Percentiles rank a stretch among this genome's conserved stretches.
phyloP scores from a whole-genome alignment of 2,113 vertebrate species.

The Oenanthe melanoleuca region DNA sequence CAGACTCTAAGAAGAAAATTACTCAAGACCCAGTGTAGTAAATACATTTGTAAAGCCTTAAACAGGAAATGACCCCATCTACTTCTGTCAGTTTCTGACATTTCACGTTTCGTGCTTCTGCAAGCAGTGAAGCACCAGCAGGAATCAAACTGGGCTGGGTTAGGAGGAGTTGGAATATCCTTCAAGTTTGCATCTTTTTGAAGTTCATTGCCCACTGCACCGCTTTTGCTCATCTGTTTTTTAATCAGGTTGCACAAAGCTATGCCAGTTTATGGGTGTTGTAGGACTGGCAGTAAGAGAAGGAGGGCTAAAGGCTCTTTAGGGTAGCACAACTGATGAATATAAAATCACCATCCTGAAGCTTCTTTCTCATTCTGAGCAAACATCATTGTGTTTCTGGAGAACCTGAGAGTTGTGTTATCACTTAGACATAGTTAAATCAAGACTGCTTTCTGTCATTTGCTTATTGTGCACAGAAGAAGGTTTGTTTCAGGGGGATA shows the following conservation, averaged over 20 bases:
- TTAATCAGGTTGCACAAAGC: neutral
- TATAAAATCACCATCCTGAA: neutral
- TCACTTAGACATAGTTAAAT: neutral
- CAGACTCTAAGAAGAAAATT: conserved; percentile 10
- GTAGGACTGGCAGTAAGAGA: neutral
- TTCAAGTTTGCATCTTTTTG: neutral
- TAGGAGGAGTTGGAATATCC: neutral
- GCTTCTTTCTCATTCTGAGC: neutral
- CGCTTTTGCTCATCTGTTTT: neutral
- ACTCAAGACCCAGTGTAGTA: neutral
- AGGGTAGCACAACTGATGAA: neutral
- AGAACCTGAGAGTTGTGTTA: neutral
- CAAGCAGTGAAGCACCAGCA: neutral
- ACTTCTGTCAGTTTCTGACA: neutral
- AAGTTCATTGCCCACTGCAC: rapidly evolving
- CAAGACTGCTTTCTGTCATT: neutral
- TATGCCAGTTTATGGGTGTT: neutral
- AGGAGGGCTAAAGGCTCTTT: neutral
- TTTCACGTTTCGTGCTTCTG: neutral
- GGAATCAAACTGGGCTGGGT: neutral
- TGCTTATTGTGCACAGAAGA: neutral
- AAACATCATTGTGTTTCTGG: neutral
- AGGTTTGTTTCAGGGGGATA: neutral
- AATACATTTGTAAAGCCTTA: neutral
- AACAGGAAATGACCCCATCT: neutral